A percentile compares a stretch with the other conserved stretches of the same genome.
Conservation (phyloP, 1,140 invertebrate species). For the Melitaea cinxia region DNA sequence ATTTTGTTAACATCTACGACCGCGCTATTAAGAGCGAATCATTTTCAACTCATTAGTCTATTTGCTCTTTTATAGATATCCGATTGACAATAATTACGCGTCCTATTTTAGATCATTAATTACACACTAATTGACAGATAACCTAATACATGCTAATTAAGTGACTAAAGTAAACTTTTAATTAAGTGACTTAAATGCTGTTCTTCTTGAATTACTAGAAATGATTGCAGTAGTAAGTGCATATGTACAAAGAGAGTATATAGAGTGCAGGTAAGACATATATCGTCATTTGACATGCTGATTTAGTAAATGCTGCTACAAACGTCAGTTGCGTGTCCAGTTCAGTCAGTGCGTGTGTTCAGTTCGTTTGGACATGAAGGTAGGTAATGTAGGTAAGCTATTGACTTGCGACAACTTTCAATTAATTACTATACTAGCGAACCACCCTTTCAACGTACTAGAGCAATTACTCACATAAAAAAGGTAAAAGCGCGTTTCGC, state of each 20-base stretch:
- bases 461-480: too few relatives aligned
- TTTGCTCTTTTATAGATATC: constrained; percentile 32
- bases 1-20: constrained; percentile 27
- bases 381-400: too few relatives aligned
- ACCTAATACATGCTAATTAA: constrained; percentile 2
- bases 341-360: too few relatives aligned
- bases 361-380: too few relatives aligned
- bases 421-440: too few relatives aligned
- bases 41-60: constrained; percentile 22
- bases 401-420: too few relatives aligned
- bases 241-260: background rate
- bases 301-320: too few relatives aligned
- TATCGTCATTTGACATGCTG: too few relatives aligned
- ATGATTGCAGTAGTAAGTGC: background rate
- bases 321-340: too few relatives aligned
- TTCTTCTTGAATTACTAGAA: background rate
- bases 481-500: too few relatives aligned
- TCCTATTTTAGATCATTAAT: constrained; percentile 15
- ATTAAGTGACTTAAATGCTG: background rate
- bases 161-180: background rate
- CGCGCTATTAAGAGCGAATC: constrained; percentile 25
- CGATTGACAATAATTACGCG: constrained; percentile 26
- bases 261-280: background rate
- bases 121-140: constrained; percentile 18
- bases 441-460: too few relatives aligned